Percentiles rank a stretch among this genome's conserved stretches.
Conservation (phyloP, 1,140 invertebrate genomes). For the Colletes gigas region DNA sequence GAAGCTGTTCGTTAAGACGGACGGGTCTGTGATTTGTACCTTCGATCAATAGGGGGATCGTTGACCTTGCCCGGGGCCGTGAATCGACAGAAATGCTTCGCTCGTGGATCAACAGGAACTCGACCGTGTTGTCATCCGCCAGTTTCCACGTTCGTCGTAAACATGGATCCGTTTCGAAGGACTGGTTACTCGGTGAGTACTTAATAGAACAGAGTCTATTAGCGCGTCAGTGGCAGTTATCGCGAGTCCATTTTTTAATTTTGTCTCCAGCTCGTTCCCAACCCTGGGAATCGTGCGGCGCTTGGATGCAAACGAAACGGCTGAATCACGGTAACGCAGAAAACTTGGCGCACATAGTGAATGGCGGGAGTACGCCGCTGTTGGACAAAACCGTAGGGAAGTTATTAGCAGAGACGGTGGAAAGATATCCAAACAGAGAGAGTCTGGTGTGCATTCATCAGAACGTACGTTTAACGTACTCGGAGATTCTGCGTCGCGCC, state of each 20-base stretch:
- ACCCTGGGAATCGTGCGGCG: no score
- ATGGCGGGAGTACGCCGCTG: constrained; percentile 81
- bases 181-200: constrained; percentile 3
- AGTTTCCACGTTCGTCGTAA: no score
- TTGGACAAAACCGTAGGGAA: constrained; percentile 84
- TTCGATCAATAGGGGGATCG: no score
- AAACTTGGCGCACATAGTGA: constrained; percentile 33
- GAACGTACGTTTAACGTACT: constrained; percentile 84
- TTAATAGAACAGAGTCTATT: background rate
- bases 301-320: background rate
- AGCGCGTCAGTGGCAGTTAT: no score
- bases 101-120: background rate
- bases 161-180: background rate
- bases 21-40: no score
- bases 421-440: constrained; percentile 82
- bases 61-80: background rate
- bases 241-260: background rate
- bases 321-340: background rate
- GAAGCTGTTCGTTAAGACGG: no score
- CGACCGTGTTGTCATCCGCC: background rate
- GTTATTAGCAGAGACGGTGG: constrained; percentile 82
- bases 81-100: constrained; percentile 4
- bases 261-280: background rate
- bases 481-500: constrained; percentile 84
- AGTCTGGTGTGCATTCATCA: constrained; percentile 85